These are phyloP conservation scores for Sminthurinus signatus DNA, from an alignment of 1,140 invertebrate species.

Conservation along the genomic window DNA sequence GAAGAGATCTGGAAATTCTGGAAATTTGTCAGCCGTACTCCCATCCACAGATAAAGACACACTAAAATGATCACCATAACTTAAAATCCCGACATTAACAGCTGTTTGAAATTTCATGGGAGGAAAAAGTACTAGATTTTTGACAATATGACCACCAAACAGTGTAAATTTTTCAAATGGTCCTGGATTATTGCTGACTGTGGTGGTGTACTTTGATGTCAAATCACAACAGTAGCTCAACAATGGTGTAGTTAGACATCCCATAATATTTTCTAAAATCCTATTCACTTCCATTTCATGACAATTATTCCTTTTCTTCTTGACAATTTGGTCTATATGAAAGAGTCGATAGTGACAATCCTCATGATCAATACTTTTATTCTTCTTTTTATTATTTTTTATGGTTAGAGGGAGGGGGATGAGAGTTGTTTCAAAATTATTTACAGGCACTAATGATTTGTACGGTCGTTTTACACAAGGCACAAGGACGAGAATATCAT, in stretches of 20 bases:
- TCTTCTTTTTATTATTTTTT: too few species aligned
- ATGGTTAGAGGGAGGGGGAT: background rate
- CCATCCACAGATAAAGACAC: constrained; percentile 25
- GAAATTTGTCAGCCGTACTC: constrained; percentile 1
- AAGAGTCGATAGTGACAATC: background rate
- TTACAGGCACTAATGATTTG: background rate
- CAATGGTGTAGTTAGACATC: constrained; percentile 24
- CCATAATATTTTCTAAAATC: constrained; percentile 1
- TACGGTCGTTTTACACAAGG: constrained; percentile 27
- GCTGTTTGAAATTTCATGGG: constrained; percentile 29
- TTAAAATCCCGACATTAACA: constrained; percentile 25
- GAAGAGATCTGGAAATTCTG: constrained; percentile 10
- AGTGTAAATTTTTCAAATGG: constrained; percentile 20
- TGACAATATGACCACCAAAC: constrained; percentile 28
- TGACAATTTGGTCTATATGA: background rate
- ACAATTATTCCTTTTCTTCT: background rate
- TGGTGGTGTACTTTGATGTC: constrained; percentile 21
- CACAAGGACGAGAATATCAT: constrained; percentile 22
- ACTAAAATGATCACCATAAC: constrained; percentile 23
- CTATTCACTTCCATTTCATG: background rate
- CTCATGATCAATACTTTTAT: too few species aligned
- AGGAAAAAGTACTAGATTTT: constrained; percentile 26
- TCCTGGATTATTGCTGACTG: constrained; percentile 24
- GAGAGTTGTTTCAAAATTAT: constrained; percentile 3
- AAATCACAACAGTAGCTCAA: constrained; percentile 17